Percentiles rank a stretch among this genome's conserved stretches.
Conservation (phyloP, 2,888 invertebrate genomes). For the Diloba caeruleocephala region DNA sequence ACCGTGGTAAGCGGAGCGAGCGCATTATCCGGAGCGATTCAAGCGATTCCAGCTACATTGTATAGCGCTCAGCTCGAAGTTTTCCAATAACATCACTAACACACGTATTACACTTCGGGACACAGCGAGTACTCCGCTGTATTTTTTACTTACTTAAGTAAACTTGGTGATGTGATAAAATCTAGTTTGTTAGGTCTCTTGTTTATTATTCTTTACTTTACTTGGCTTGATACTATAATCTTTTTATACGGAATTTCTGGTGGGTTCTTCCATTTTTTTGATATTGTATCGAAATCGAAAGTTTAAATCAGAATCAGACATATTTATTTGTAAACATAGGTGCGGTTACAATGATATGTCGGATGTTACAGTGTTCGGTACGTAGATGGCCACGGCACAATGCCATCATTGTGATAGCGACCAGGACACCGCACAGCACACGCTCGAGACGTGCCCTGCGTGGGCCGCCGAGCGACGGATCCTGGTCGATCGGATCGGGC, state of each 20-base stretch:
- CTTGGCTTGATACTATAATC: slow-evolving; percentile 11
- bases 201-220: slow-evolving; percentile 34
- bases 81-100: slow-evolving; percentile 67
- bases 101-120: slow-evolving; percentile 49
- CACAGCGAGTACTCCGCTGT: slow-evolving; percentile 35
- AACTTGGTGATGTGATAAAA: slow-evolving; percentile 41
- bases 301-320: no score
- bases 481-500: no score
- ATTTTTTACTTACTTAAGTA: slow-evolving; percentile 40
- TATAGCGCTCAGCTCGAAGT: slow-evolving; percentile 63
- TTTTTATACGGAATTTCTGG: slow-evolving; percentile 24
- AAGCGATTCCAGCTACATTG: slow-evolving; percentile 52
- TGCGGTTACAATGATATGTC: no score
- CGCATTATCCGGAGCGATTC: slow-evolving; percentile 27
- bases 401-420: no score
- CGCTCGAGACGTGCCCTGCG: no score
- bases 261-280: neutral
- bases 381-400: no score
- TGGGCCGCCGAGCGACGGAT: no score
- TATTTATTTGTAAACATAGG: no score
- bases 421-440: no score
- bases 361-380: no score
- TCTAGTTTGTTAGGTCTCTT: slow-evolving; percentile 45
- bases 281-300: no score
- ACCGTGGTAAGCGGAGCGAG: slow-evolving; percentile 33